These are phyloP conservation scores for Himalopsyche tibetana DNA, from an alignment of 2,888 invertebrate genomes.

Conservation along the genomic window DNA sequence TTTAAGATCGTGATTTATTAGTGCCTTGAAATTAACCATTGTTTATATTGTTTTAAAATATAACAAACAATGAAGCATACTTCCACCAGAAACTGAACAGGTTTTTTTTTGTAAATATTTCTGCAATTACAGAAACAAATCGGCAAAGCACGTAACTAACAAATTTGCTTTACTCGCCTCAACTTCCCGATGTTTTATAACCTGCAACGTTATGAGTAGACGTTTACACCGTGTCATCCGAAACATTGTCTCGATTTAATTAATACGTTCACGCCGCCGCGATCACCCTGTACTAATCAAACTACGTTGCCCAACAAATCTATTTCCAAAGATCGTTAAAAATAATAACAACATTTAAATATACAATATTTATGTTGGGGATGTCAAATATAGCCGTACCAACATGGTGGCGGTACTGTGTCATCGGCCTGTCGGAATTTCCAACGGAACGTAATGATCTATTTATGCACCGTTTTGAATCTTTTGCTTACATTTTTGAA, in stretches of 20 bases:
- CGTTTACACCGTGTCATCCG: constrained; percentile 1
- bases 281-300: constrained; percentile 33
- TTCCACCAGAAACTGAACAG: background rate
- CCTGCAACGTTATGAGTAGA: background rate
- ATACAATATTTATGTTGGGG: background rate
- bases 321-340: constrained; percentile 33
- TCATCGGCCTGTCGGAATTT: constrained; percentile 13
- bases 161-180: background rate
- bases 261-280: background rate
- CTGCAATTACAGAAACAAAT: background rate
- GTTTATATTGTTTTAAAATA: constrained; percentile 8
- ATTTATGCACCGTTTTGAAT: constrained; percentile 15
- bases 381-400: constrained; percentile 22
- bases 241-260: background rate
- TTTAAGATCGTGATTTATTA: background rate
- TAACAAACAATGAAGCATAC: background rate
- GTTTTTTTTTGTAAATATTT: background rate
- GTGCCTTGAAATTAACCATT: background rate
- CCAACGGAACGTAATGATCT: constrained; percentile 2
- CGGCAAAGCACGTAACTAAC: background rate
- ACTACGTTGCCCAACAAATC: background rate
- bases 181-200: background rate
- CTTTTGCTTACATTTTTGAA: background rate
- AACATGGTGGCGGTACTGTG: constrained; percentile 6
- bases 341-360: constrained; percentile 18